Evolutionary conservation across 2,888 invertebrate species (phyloP), one percentile per base, ranked within the genome.

Genomic region (Julus scandinavius): DNA sequence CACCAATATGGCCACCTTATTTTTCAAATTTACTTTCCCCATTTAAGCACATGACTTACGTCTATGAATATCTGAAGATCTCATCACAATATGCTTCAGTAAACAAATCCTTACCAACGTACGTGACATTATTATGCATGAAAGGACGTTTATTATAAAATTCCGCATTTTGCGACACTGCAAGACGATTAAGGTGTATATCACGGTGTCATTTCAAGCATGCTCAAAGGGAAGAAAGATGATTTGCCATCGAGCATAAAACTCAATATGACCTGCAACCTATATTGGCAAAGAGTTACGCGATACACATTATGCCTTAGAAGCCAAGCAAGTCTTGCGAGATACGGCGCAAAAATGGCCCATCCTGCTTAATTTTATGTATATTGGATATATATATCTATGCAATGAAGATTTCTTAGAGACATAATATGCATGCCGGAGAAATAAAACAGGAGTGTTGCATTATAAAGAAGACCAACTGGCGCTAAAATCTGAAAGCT

Each of bases 101-200:
- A 85, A 85, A 85, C 85, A 85, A 85, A 85, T 85, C 85, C 85
- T 85, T 45, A 29, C 49, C 85, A 85, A 49, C 45, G 49, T 41
- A 85, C 29, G 45, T 49, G 41, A 85, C 85, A 20, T 85, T 50
- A 85, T 85, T 85, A 85, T 45, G 85, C 85, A 85, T 45, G 85
- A 85, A 85, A 45, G 85, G n/a, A 85, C 45, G 85, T 85, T 85
- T 85, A 85, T 85, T 85, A 85, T 85, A 85, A 85, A 85, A 85
- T 85, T 85, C 85, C 85, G 85, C 45, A 85, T 40, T 85, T 40
- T 45, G 85, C 45, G 85, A 85, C 85, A 85, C 29, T 50, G 50
- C 49, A 45, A 41, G 45, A 50, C 85, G 85, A 85, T 85, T 85
- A 85, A 85, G 29, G 85, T 45, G 49, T 50, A 11, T 41, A 45